phyloP scores from a whole-genome alignment of 2,113 vertebrate genomes.

The Thamnaconus septentrionalis region DNA sequence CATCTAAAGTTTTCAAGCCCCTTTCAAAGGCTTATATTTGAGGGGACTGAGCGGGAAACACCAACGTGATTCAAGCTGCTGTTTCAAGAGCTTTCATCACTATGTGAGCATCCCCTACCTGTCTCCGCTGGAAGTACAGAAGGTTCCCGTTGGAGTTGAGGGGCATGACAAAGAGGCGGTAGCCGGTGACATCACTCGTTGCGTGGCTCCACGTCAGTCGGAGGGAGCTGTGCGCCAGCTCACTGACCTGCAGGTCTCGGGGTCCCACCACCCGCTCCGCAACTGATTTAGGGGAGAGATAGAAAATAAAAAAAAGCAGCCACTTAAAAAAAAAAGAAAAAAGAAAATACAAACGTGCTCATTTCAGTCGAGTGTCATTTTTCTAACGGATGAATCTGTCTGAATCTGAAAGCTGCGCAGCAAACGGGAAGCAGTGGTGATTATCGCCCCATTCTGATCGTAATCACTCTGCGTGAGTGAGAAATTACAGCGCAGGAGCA shows the following conservation, averaged over 20 bases:
- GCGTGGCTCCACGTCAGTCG: slow-evolving; percentile 83
- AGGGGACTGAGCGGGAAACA: not conserved
- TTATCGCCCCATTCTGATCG: slow-evolving; percentile 5
- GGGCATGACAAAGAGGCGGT: slow-evolving; percentile 76
- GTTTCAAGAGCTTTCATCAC: no score
- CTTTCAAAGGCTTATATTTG: not conserved
- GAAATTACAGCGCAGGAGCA: not conserved
- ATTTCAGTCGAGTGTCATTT: not conserved
- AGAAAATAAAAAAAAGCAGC: not conserved
- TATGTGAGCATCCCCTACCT: slow-evolving; percentile 63
- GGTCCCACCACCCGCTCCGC: slow-evolving; percentile 74
- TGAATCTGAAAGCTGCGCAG: not conserved
- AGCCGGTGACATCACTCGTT: slow-evolving; percentile 79
- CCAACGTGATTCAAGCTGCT: no score
- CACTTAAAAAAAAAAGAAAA: not conserved
- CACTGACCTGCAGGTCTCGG: slow-evolving; percentile 77
- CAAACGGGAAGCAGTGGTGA: not conserved
- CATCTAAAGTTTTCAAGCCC: not conserved
- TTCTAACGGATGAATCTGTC: not conserved
- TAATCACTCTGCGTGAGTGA: not conserved
- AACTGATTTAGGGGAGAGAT: slow-evolving; percentile 46
- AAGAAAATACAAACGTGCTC: not conserved
- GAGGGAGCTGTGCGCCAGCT: slow-evolving; percentile 79
- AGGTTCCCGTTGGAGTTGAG: slow-evolving; percentile 58
- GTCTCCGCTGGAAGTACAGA: slow-evolving; percentile 51